These are phyloP conservation scores for Kradibia gibbosae DNA, from an alignment of 1,140 invertebrate species.

Conservation along the genomic window DNA sequence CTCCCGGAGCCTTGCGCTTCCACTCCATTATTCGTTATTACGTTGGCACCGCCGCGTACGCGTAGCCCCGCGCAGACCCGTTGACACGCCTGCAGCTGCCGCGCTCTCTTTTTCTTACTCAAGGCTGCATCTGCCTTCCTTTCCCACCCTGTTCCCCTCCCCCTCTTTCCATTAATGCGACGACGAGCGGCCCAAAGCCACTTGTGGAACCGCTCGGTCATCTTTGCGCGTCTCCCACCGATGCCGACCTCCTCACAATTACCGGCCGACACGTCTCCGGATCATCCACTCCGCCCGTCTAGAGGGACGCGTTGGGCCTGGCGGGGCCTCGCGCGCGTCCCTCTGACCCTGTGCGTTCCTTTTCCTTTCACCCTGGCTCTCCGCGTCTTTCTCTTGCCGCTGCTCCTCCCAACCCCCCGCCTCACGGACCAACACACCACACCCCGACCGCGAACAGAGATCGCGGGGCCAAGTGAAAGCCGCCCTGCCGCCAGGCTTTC, in stretches of 20 bases:
- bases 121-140: slow-evolving; percentile 53
- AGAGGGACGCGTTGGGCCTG: background rate
- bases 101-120: slow-evolving; percentile 42
- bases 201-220: slow-evolving; percentile 23
- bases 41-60: background rate
- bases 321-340: too few species aligned
- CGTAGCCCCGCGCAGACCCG: background rate
- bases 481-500: background rate
- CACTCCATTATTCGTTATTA: slow-evolving; percentile 27
- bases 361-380: slow-evolving; percentile 17
- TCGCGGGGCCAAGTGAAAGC: too few species aligned
- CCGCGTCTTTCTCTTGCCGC: background rate
- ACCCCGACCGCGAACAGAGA: background rate
- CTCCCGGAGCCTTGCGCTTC: background rate
- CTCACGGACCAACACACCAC: too few species aligned
- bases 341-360: background rate
- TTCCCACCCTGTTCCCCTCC: slow-evolving; percentile 51
- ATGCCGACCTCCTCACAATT: background rate
- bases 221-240: background rate
- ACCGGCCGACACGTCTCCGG: background rate
- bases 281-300: background rate
- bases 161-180: slow-evolving; percentile 17
- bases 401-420: background rate
- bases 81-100: slow-evolving; percentile 50
- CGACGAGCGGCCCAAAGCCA: background rate